phyloP scores from a whole-genome alignment of 2,797 vertebrate species.

The Numenius phaeopus region DNA sequence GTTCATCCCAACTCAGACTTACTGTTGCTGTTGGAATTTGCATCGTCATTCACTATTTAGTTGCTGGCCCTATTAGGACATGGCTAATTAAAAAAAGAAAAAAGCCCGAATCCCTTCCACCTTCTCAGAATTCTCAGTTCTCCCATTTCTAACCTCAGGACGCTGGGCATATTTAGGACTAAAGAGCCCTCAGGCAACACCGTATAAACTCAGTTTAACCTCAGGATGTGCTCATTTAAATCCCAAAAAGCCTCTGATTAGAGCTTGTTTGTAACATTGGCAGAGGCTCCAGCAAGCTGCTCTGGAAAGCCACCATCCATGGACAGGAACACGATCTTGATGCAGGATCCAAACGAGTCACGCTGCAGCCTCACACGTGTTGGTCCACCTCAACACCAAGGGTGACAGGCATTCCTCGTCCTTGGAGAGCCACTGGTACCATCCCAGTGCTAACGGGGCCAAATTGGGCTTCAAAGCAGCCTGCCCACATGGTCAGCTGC shows the following conservation, averaged over 20 bases:
- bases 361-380: accelerated
- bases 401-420: not conserved
- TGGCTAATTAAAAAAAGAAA: not conserved
- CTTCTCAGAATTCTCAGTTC: not conserved
- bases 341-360: not conserved
- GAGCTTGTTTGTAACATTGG: not conserved
- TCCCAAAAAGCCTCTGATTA: not conserved
- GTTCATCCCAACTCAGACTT: slow-evolving; percentile 34
- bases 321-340: not conserved
- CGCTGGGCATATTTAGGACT: not conserved
- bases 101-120: not conserved
- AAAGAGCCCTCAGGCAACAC: not conserved
- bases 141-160: not conserved
- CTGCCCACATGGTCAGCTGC: not conserved
- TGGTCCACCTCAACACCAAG: not conserved
- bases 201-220: not conserved
- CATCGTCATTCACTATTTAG: slow-evolving; percentile 40
- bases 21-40: slow-evolving; percentile 43
- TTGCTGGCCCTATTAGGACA: not conserved
- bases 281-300: not conserved
- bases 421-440: not conserved
- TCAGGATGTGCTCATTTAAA: not conserved
- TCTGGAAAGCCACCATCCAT: not conserved
- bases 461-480: not conserved
- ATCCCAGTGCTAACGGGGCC: not conserved